Base-by-base conservation (phyloP, 2,113 vertebrate genomes). In the Motacilla tschutschensis region DNA sequence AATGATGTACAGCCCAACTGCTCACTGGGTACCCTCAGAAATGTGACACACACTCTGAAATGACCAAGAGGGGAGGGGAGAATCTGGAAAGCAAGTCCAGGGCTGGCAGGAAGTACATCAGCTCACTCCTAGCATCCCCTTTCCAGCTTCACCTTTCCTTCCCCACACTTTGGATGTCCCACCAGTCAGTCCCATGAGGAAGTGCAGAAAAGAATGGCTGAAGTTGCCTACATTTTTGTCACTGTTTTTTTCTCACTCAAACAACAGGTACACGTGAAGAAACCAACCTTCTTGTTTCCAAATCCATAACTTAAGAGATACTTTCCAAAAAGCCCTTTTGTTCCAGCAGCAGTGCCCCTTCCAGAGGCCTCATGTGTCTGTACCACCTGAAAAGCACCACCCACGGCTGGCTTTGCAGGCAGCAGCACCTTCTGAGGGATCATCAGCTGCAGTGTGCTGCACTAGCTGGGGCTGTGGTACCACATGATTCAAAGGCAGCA, bases 301-400 rank as follows among this genome's bases (percentile, higher is more conserved):
- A 44, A 44, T 14, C 40, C 1, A 0, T 28, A 70, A 36, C 12
- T 57, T 18, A 18, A 71, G 18, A 3, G 26, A 55, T 4, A 28
- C 2, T 26, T 71, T 59, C 33, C 36, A 21, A 74, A 82, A 83
- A 51, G 16, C 1, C 10, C 12, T 51, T 85, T 63, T 35, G 14
- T 22, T 66, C 46, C 38, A 79, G 38, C 48, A 53, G 58, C 69
- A 83, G 57, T 4, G 2, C 79, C 19, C 18, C 50, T 54, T 54
- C 59, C 59, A 46, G 0, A 0, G 19, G 31, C 44, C 57, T 48
- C 1, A 0, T 31, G 51, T 8, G 10, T 4, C 64, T 48, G 25
- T 14, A 38, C 1, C 9, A 13, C 33, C 29, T 41, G 36, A 50
- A 60, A 76, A 69, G 28, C 60, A 59, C 18, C 48, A 48, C 38